These are phyloP conservation scores for Megalopta genalis DNA, from an alignment of 1,140 invertebrate species.

Conservation along the genomic window DNA sequence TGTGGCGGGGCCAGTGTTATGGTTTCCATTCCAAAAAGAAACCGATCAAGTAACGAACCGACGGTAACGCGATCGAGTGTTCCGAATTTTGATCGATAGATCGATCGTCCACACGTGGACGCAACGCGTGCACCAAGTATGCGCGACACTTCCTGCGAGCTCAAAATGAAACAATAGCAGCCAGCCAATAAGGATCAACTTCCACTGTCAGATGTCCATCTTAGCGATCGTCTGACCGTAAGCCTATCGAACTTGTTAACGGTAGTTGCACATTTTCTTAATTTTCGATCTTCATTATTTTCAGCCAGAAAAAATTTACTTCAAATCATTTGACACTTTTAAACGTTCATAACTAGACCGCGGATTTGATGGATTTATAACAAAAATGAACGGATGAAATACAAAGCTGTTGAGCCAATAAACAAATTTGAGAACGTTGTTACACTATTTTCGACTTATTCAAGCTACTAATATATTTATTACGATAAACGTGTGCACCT, in stretches of 20 bases:
- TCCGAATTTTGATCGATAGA: not conserved
- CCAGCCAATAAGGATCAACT: constrained; percentile 27
- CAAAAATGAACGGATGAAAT: no score
- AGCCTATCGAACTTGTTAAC: not conserved
- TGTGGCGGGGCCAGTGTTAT: no score
- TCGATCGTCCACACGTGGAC: not conserved
- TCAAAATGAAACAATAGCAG: constrained; percentile 24
- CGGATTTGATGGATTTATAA: no score
- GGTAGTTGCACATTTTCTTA: not conserved
- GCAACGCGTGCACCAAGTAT: constrained; percentile 1
- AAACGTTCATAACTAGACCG: no score
- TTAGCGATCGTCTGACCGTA: not conserved
- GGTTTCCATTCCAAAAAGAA: no score
- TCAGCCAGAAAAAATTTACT: not conserved
- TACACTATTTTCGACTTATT: no score
- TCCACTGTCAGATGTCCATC: constrained; percentile 1
- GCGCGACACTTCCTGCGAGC: not conserved
- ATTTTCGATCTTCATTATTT: not conserved
- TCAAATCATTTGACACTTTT: no score
- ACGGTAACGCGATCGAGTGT: not conserved
- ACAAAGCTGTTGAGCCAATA: no score
- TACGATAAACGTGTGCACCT: no score
- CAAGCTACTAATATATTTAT: no score
- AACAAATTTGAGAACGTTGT: no score
- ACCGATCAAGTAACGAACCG: no score